Evolutionary conservation across 2,888 invertebrate genomes (phyloP).

Genomic region (Acrobasis repandana): DNA sequence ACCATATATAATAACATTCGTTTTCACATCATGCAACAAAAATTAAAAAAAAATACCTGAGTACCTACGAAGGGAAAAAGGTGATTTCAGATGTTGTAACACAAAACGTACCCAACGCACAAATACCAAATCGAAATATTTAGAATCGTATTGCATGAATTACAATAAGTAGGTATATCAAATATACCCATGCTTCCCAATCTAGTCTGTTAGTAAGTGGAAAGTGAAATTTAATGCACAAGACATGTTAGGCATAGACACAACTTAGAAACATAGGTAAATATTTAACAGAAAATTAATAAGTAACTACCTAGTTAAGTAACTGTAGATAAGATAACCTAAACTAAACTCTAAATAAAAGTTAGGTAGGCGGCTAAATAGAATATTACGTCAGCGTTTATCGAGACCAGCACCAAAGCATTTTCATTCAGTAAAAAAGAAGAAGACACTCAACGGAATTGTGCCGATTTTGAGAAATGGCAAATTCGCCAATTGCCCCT

Average conservation of each 20-base stretch:
- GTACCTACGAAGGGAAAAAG: not conserved
- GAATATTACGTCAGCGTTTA: not conserved
- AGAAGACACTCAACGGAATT: constrained; percentile 66
- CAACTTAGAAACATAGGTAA: not conserved
- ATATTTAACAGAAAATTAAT: not conserved
- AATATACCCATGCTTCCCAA: not conserved
- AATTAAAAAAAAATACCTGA: not conserved
- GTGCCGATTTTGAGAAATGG: constrained; percentile 56
- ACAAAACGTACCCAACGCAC: constrained; percentile 17
- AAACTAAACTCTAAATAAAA: not conserved
- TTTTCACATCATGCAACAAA: not conserved
- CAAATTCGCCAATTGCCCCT: constrained; percentile 84
- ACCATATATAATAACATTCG: not conserved
- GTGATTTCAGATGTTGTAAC: not conserved
- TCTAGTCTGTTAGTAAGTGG: constrained; percentile 1
- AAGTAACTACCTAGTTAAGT: not conserved
- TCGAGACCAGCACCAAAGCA: constrained; percentile 21
- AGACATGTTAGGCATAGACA: not conserved
- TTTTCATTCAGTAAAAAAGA: constrained; percentile 26
- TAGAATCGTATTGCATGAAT: not conserved
- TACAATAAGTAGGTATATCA: constrained; percentile 1
- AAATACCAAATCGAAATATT: not conserved
- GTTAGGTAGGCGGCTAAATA: constrained; percentile 1
- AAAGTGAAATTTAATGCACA: not conserved
- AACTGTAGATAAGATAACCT: not conserved